Evolutionary conservation across 2,113 vertebrate genomes (phyloP), one percentile per base, ranked within the genome.

Genomic region (Cottus gobio): DNA sequence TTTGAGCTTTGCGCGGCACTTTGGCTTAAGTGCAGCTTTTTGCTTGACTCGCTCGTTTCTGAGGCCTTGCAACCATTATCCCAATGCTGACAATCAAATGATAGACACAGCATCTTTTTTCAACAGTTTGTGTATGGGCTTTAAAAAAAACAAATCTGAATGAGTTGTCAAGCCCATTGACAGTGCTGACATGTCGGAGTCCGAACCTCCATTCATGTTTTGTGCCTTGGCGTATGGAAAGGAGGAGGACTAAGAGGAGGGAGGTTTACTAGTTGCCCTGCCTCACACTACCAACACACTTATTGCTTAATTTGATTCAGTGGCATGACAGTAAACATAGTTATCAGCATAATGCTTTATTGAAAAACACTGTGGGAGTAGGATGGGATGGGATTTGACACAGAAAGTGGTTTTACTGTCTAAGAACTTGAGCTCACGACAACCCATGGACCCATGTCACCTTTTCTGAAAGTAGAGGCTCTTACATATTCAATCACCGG

Each of bases 1-100:
- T 91, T 83, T 77, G 57, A 84, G 79, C 26, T 26, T 58, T 77
- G 66, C 78, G 39, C 78, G 81, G 78, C 87, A 85, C 85, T 91
- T 91, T 89, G 36, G 48, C 50, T 71, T 71, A 75, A 90, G 86
- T 90, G 85, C 83, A 81, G 76, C 77, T 85, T 85, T 79, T 57
- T 16, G 61, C 54, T 52, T 75, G 57, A 70, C 54, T 78, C 10
- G 3, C 54, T 71, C 50, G 71, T 87, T 75, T 61, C 72, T 58
- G 42, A 72, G 56, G 57, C 71, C 46, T 67, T 57, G n/a, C 44
- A 42, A 24, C 81, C 67, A 85, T 84, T 88, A 81, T 76, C 30
- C 50, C 62, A 24, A n/a, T 63, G 46, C 56, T 85, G 87, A 86
- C 82, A 78, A 66, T 39, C 56, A 80, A 90, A 87, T 86, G 83